Conservation (phyloP, 2,888 invertebrate genomes). For the Adineta ricciae region DNA sequence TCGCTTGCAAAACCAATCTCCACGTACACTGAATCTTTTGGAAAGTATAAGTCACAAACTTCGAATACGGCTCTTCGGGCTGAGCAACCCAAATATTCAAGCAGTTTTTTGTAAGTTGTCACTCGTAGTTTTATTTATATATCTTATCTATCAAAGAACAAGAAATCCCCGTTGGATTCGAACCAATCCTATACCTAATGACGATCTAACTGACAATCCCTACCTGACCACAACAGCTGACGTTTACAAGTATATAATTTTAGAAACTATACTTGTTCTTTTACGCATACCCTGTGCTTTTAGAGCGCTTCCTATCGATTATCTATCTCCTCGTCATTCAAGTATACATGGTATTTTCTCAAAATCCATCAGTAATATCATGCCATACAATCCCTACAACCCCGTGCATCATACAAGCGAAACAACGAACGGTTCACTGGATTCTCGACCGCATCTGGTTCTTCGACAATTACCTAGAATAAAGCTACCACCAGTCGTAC, state of each 20-base stretch:
- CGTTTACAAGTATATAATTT: conserved; percentile 16
- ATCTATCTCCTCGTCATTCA: not conserved
- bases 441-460: not conserved
- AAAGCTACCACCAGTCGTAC: not conserved
- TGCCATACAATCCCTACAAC: conserved; percentile 29
- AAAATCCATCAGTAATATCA: conserved; percentile 1
- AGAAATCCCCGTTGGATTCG: conserved; percentile 21
- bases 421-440: not conserved
- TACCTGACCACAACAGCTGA: conserved; percentile 26
- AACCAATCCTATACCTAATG: conserved; percentile 23
- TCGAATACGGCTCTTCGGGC: conserved; percentile 21
- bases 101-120: conserved; percentile 10
- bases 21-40: conserved; percentile 23
- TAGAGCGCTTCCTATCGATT: conserved; percentile 12
- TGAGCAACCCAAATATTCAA: conserved; percentile 27
- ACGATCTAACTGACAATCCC: conserved; percentile 14
- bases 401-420: not conserved
- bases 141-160: not conserved
- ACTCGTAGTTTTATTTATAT: not conserved
- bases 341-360: conserved; percentile 24
- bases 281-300: not conserved
- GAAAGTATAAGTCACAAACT: conserved; percentile 8
- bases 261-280: not conserved
- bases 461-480: not conserved
- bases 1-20: not conserved